Percentiles rank a stretch among this genome's conserved stretches.
These are phyloP conservation scores for Macropodus opercularis DNA, from an alignment of 2,797 vertebrate species.

Conservation along the genomic window DNA sequence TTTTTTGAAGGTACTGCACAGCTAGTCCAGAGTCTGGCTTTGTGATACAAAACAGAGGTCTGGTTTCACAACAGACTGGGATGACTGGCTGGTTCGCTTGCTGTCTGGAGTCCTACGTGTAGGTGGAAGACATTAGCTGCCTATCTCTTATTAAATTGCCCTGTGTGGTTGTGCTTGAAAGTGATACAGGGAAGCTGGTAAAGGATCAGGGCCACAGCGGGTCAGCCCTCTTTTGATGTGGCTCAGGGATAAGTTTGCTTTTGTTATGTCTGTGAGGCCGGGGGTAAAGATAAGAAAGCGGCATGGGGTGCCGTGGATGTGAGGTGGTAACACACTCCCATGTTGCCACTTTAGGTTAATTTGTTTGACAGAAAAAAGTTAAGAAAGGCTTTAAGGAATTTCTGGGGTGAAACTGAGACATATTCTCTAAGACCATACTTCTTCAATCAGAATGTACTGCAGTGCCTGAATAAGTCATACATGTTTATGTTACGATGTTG, in stretches of 20 bases:
- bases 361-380: conserved; percentile 44
- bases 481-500: conserved; percentile 8
- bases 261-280: conserved; percentile 67
- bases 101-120: conserved; percentile 49
- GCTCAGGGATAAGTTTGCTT: conserved; percentile 63
- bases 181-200: conserved; percentile 72
- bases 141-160: conserved; percentile 80
- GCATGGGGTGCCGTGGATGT: conserved; percentile 34
- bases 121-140: conserved; percentile 77
- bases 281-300: conserved; percentile 30
- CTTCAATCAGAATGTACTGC: conserved; percentile 22
- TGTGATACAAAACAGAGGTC: conserved; percentile 69
- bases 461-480: conserved; percentile 8
- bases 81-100: conserved; percentile 43
- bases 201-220: conserved; percentile 56
- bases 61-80: conserved; percentile 64
- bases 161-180: conserved; percentile 75
- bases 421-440: conserved; percentile 9
- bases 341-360: conserved; percentile 39
- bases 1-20: conserved; percentile 22
- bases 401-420: conserved; percentile 12
- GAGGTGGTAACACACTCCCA: conserved; percentile 59
- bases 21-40: conserved; percentile 42
- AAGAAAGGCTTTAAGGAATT: conserved; percentile 23
- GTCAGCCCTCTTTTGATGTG: conserved; percentile 73